A percentile compares a stretch with the other conserved stretches of the same genome.
Conservation (phyloP, 2,113 vertebrate species). For the Pholis gunnellus region DNA sequence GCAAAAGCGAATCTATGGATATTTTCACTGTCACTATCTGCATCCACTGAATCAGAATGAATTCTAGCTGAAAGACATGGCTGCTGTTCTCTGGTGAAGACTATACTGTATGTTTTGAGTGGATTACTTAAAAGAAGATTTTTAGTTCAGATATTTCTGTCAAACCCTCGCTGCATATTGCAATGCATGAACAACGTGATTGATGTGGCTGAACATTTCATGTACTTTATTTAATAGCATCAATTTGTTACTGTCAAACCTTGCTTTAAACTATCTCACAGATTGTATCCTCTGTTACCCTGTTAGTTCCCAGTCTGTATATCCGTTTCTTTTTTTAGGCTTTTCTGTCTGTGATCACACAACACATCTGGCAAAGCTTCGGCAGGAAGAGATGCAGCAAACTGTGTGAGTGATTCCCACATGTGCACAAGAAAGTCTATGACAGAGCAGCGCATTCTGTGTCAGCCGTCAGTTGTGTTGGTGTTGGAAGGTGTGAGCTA, state of each 20-base stretch:
- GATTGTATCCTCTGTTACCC: not conserved
- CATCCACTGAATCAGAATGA: not conserved
- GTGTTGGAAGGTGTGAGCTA: not conserved
- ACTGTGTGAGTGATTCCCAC: conserved; percentile 22
- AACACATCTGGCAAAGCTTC: conserved; percentile 34
- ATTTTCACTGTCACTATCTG: not conserved
- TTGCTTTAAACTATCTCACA: not conserved
- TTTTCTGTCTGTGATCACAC: conserved; percentile 13
- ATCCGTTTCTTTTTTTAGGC: conserved; percentile 5
- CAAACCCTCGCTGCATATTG: not conserved
- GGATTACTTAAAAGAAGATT: not conserved
- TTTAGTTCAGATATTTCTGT: not conserved
- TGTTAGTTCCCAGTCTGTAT: conserved; percentile 5
- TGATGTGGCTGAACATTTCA: not conserved
- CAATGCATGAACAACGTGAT: not conserved
- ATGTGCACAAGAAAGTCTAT: conserved; percentile 6
- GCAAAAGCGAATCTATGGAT: not conserved
- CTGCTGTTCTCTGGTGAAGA: not conserved
- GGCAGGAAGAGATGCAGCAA: conserved; percentile 9
- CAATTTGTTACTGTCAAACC: not conserved
- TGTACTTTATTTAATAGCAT: not conserved
- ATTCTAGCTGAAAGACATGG: not conserved
- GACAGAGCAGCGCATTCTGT: not conserved
- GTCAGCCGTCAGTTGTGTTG: not conserved
- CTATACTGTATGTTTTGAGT: not conserved